These are phyloP conservation scores for Silurus asotus DNA, from an alignment of 2,113 vertebrate genomes.

Conservation along the genomic window DNA sequence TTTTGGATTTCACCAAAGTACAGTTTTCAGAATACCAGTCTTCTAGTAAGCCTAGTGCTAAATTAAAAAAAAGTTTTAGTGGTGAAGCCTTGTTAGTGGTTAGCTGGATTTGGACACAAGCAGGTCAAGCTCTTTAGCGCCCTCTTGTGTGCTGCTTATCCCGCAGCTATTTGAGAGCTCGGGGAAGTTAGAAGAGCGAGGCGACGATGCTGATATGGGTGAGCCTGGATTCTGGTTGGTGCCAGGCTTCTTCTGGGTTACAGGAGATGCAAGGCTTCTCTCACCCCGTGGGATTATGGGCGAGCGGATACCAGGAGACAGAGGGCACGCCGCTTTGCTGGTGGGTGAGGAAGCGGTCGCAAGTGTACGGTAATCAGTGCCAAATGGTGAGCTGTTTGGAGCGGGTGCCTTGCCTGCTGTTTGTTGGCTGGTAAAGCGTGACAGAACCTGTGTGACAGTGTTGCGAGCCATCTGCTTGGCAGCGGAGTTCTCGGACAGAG, in stretches of 20 bases:
- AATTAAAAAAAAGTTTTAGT: neutral
- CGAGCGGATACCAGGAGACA: constrained; percentile 90
- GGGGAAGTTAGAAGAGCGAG: constrained; percentile 73
- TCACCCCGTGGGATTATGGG: constrained; percentile 88
- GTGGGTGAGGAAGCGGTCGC: constrained; percentile 68
- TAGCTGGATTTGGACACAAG: constrained; percentile 87
- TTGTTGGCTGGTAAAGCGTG: constrained; percentile 93
- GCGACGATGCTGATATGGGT: constrained; percentile 65
- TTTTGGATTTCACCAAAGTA: neutral
- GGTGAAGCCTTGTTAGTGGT: constrained; percentile 44
- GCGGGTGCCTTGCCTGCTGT: constrained; percentile 77
- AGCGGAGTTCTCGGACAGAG: constrained; percentile 78
- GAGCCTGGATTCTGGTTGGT: constrained; percentile 83
- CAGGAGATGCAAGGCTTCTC: constrained; percentile 82
- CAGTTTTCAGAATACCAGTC: neutral
- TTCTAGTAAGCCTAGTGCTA: neutral
- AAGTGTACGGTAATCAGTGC: constrained; percentile 92
- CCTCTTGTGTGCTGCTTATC: constrained; percentile 75
- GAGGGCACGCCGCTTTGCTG: constrained; percentile 79
- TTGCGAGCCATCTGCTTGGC: constrained; percentile 96
- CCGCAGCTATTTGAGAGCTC: constrained; percentile 82
- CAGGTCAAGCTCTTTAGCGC: constrained; percentile 85
- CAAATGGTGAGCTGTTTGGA: constrained; percentile 90
- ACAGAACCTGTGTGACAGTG: constrained; percentile 97
- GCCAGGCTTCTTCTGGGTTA: constrained; percentile 88